Conservation (phyloP, 2,888 invertebrate genomes). For the Eledona agricola region DNA sequence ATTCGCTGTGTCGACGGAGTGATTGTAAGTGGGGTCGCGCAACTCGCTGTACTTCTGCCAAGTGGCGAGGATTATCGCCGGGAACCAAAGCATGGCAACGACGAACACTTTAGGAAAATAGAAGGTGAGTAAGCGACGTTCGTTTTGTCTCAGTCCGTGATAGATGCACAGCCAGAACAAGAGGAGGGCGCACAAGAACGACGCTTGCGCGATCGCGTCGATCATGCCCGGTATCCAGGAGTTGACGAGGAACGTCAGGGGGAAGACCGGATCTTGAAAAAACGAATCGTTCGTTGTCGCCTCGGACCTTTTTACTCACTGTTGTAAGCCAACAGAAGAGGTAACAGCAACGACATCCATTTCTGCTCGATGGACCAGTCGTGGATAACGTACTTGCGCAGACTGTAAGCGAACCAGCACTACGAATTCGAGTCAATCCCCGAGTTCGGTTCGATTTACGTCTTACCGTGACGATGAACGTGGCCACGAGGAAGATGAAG, state of each 20-base stretch:
- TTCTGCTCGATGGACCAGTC: constrained; percentile 99
- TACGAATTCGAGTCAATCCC: constrained; percentile 58
- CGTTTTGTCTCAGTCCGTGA: constrained; percentile 94
- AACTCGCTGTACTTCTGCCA: constrained; percentile 92
- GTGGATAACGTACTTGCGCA: constrained; percentile 85
- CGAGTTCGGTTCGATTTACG: neutral
- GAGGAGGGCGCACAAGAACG: constrained; percentile 86
- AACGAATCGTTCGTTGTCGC: too few relatives aligned
- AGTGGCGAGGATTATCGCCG: constrained; percentile 83
- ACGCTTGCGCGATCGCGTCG: constrained; percentile 89
- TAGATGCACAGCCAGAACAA: constrained; percentile 96
- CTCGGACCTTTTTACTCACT: too few relatives aligned
- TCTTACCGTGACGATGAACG: constrained; percentile 87
- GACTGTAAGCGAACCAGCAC: constrained; percentile 93
- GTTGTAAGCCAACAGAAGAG: constrained; percentile 88
- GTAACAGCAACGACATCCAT: constrained; percentile 91
- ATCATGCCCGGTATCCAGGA: constrained; percentile 92
- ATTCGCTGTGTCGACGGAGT: constrained; percentile 82
- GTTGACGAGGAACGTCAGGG: constrained; percentile 86
- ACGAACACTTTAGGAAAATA: constrained; percentile 90
- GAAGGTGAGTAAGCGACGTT: constrained; percentile 84
- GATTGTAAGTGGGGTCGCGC: constrained; percentile 92
- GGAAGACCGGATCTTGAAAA: constrained; percentile 87
- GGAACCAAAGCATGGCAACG: constrained; percentile 86
- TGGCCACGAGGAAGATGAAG: constrained; percentile 87